These are phyloP conservation scores for Amblyopsis rosae DNA, from an alignment of 2,113 vertebrate genomes.

Conservation along the genomic window DNA sequence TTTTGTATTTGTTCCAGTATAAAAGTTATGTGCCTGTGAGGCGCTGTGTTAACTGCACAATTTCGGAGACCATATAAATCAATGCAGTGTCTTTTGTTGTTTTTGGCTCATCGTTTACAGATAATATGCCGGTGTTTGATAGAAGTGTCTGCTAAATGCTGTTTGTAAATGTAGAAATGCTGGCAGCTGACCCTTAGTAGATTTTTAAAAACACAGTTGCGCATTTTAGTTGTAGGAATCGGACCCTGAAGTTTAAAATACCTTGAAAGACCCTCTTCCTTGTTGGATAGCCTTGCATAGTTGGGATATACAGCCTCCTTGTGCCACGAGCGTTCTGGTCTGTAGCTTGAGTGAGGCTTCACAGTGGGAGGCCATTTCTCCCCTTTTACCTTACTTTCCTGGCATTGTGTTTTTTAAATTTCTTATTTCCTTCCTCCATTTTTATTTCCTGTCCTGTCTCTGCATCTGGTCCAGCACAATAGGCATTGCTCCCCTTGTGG, in stretches of 20 bases:
- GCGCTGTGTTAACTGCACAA: not conserved
- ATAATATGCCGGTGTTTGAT: not conserved
- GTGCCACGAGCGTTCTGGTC: not conserved
- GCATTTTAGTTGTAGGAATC: not conserved
- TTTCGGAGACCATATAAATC: not conserved
- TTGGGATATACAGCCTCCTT: constrained; percentile 20
- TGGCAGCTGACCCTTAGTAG: no score
- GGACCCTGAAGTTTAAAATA: not conserved
- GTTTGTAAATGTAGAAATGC: no score
- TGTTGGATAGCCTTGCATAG: constrained; percentile 3
- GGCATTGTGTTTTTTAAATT: constrained; percentile 56
- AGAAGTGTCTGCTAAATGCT: no score
- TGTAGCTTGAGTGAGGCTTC: constrained; percentile 41
- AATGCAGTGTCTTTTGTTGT: not conserved
- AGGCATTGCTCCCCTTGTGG: constrained; percentile 32
- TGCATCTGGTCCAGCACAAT: constrained; percentile 48
- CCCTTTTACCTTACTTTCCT: constrained; percentile 49
- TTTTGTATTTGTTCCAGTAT: not conserved
- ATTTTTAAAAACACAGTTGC: not conserved
- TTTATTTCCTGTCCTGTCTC: constrained; percentile 26
- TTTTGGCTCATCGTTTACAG: not conserved
- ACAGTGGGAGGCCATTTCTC: constrained; percentile 43
- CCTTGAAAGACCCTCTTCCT: not conserved
- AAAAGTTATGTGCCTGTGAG: not conserved
- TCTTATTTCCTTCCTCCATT: constrained; percentile 60